phyloP scores from a whole-genome alignment of 2,888 invertebrate species.

The Drosophila quinaria region DNA sequence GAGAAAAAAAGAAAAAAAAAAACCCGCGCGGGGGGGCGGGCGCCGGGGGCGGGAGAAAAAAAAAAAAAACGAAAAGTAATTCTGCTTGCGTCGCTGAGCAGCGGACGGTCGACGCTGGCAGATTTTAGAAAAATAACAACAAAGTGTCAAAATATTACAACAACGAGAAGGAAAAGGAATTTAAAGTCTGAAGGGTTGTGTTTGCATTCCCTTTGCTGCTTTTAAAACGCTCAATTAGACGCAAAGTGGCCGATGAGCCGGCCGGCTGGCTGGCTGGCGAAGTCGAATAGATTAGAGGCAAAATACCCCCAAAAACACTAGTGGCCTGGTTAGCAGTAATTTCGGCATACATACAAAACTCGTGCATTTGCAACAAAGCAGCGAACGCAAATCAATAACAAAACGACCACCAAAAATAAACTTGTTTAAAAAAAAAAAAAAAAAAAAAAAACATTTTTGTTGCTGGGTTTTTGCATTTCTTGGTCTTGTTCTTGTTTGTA shows the following conservation, averaged over 20 bases:
- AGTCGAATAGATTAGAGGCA: conserved; percentile 20
- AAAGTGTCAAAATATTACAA: no score
- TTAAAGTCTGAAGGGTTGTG: no score
- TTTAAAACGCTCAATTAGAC: conserved; percentile 75
- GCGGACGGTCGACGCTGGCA: no score
- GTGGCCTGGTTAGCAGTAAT: conserved; percentile 42
- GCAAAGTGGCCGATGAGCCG: conserved; percentile 54
- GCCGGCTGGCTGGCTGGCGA: conserved; percentile 47
- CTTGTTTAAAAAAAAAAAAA: conserved; percentile 43
- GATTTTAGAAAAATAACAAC: no score
- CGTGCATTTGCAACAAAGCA: conserved; percentile 40
- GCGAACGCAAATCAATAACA: conserved; percentile 57
- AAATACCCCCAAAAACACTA: conserved; percentile 5
- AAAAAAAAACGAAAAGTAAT: no score
- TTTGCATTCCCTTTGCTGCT: conserved; percentile 48
- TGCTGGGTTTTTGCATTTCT: conserved; percentile 13
- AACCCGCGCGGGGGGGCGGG: no score
- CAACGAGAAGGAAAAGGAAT: no score
- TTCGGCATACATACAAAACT: conserved; percentile 30
- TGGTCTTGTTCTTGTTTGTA: conserved; percentile 34
- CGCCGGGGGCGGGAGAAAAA: no score
- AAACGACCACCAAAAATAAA: conserved; percentile 56
- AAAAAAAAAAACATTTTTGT: conserved; percentile 33
- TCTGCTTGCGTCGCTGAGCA: no score
- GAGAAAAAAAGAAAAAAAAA: no score